These are phyloP conservation scores for Cremastinae sp. DNA, from an alignment of 2,888 invertebrate genomes.

Conservation along the genomic window DNA sequence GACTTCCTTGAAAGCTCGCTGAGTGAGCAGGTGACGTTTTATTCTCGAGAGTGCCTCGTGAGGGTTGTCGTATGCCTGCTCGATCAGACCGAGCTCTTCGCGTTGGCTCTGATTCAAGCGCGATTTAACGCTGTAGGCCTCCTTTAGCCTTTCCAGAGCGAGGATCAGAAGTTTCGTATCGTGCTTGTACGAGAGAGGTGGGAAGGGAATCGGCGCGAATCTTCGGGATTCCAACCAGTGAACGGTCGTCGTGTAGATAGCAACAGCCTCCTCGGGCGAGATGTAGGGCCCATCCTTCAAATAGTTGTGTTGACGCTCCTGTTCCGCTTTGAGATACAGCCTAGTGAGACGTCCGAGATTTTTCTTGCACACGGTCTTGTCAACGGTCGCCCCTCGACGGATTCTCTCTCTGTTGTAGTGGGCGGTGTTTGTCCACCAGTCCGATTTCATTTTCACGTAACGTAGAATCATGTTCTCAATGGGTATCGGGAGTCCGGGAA, in stretches of 20 bases:
- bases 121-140: slow-evolving; percentile 98
- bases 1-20: slow-evolving; percentile 98
- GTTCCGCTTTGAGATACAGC: slow-evolving; percentile 98
- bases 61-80: slow-evolving; percentile 99
- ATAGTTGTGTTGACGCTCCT: slow-evolving; percentile 99
- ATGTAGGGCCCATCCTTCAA: slow-evolving; percentile 99
- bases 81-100: slow-evolving; percentile 98
- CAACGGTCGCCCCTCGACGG: slow-evolving; percentile 99
- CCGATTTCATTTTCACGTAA: slow-evolving; percentile 99
- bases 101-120: slow-evolving; percentile 98
- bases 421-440: slow-evolving; percentile 99
- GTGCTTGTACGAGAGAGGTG: slow-evolving; percentile 99
- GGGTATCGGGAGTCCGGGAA: slow-evolving; percentile 98
- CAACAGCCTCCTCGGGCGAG: slow-evolving; percentile 99
- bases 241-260: slow-evolving; percentile 99
- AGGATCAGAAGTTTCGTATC: slow-evolving; percentile 99
- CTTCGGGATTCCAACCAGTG: slow-evolving; percentile 99
- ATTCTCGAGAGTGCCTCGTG: slow-evolving; percentile 99
- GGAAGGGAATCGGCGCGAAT: slow-evolving; percentile 99
- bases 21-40: slow-evolving; percentile 98
- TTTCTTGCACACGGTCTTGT: slow-evolving; percentile 99
- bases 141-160: slow-evolving; percentile 97
- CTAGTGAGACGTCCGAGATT: slow-evolving; percentile 98
- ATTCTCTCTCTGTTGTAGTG: slow-evolving; percentile 99
- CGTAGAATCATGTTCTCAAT: slow-evolving; percentile 99